These are phyloP conservation scores for Acleris literana DNA, from an alignment of 2,888 invertebrate species.

Conservation along the genomic window DNA sequence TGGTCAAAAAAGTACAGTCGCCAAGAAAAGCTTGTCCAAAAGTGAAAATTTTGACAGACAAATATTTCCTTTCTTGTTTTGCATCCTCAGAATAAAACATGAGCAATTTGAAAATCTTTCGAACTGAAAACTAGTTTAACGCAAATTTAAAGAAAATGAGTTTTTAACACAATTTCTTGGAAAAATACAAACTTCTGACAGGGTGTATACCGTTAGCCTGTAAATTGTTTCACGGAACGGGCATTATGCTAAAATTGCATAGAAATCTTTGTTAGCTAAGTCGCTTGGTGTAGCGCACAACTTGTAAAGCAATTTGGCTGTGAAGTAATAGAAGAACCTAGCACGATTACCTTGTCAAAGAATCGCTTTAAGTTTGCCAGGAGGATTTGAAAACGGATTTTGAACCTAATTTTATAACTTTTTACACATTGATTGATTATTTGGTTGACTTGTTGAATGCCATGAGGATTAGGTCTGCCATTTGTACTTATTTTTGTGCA, in stretches of 20 bases:
- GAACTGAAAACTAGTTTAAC: background rate
- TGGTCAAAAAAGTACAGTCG: no score
- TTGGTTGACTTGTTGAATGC: no score
- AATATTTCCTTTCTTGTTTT: no score
- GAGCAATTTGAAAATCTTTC: background rate
- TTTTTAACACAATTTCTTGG: constrained; percentile 11
- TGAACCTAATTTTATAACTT: background rate
- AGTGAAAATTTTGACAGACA: no score
- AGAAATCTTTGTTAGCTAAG: constrained; percentile 30
- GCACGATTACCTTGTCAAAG: constrained; percentile 1
- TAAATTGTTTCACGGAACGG: constrained; percentile 33
- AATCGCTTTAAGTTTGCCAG: background rate
- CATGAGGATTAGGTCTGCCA: no score
- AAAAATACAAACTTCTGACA: constrained; percentile 27
- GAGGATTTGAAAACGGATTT: background rate
- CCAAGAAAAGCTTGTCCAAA: no score
- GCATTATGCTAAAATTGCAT: constrained; percentile 31
- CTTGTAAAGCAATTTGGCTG: constrained; percentile 22
- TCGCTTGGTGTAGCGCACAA: constrained; percentile 26
- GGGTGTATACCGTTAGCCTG: constrained; percentile 23
- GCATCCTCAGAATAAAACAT: background rate
- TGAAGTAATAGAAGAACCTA: constrained; percentile 9
- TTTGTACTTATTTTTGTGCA: no score
- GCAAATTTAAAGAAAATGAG: constrained; percentile 12
- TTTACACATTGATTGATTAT: no score